These are phyloP conservation scores for Castor canadensis DNA, from an alignment of 2,113 vertebrate species.

Conservation along the genomic window DNA sequence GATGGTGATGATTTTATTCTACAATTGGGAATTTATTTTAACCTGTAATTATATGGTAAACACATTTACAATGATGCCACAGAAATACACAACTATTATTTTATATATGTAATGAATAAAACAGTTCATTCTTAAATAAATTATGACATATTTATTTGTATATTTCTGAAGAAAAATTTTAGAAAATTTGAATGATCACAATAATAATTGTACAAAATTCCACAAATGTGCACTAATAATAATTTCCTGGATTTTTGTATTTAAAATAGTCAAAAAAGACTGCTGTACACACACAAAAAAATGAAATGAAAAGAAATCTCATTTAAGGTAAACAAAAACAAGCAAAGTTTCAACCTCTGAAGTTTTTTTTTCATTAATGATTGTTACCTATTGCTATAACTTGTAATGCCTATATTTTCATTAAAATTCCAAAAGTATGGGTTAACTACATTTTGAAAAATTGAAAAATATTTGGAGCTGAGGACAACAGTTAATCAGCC, in stretches of 20 bases:
- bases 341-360: background rate
- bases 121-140: background rate
- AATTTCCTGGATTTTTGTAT: background rate
- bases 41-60: background rate
- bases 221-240: background rate
- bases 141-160: background rate
- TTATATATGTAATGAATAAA: slow-evolving; percentile 39
- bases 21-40: slow-evolving; percentile 52
- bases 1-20: slow-evolving; percentile 13
- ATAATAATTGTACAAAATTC: slow-evolving; percentile 11
- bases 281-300: background rate
- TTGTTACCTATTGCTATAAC: background rate
- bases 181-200: background rate
- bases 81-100: background rate
- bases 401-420: background rate
- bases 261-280: slow-evolving; percentile 5
- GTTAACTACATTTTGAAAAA: slow-evolving; percentile 75
- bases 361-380: background rate
- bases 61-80: background rate
- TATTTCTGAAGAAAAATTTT: slow-evolving; percentile 20
- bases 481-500: slow-evolving; percentile 79
- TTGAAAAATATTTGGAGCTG: slow-evolving; percentile 78
- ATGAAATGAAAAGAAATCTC: background rate
- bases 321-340: slow-evolving; percentile 31
- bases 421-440: slow-evolving; percentile 62